Evolutionary conservation across 2,113 vertebrate genomes (phyloP).

Genomic region (Zingel zingel): DNA sequence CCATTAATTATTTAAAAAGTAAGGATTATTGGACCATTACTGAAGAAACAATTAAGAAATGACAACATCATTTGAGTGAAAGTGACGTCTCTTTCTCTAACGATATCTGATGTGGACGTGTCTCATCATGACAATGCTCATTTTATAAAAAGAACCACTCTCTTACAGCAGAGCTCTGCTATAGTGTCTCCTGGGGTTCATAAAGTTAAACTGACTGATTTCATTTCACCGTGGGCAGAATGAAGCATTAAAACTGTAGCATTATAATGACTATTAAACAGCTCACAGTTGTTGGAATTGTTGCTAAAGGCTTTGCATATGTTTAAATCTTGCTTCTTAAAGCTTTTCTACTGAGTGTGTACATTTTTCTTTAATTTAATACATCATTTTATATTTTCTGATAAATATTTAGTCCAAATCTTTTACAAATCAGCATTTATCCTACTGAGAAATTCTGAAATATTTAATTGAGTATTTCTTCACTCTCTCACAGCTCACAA

Average conservation of each 20-base stretch:
- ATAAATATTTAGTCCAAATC: slow-evolving; percentile 28
- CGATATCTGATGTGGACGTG: slow-evolving; percentile 30
- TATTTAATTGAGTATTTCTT: neutral
- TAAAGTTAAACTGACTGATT: slow-evolving; percentile 46
- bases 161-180: slow-evolving; percentile 19
- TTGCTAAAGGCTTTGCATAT: slow-evolving; percentile 28
- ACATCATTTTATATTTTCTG: slow-evolving; percentile 3
- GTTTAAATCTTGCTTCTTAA: slow-evolving; percentile 22
- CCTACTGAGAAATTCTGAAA: neutral
- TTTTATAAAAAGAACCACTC: slow-evolving; percentile 13
- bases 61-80: slow-evolving; percentile 46
- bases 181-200: slow-evolving; percentile 30
- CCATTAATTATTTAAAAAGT: slow-evolving; percentile 35
- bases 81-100: slow-evolving; percentile 16
- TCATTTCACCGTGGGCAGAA: slow-evolving; percentile 32
- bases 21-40: slow-evolving; percentile 28
- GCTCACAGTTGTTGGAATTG: slow-evolving; percentile 37
- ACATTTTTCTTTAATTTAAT: neutral
- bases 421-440: slow-evolving; percentile 6
- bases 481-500: neutral
- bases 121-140: slow-evolving; percentile 32
- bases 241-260: slow-evolving; percentile 18
- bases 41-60: slow-evolving; percentile 47
- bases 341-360: neutral
- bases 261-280: slow-evolving; percentile 41